A percentile compares a stretch with the other conserved stretches of the same genome.
These are phyloP conservation scores for Mycetomoellerius zeteki DNA, from an alignment of 1,140 invertebrate species.

Conservation along the genomic window DNA sequence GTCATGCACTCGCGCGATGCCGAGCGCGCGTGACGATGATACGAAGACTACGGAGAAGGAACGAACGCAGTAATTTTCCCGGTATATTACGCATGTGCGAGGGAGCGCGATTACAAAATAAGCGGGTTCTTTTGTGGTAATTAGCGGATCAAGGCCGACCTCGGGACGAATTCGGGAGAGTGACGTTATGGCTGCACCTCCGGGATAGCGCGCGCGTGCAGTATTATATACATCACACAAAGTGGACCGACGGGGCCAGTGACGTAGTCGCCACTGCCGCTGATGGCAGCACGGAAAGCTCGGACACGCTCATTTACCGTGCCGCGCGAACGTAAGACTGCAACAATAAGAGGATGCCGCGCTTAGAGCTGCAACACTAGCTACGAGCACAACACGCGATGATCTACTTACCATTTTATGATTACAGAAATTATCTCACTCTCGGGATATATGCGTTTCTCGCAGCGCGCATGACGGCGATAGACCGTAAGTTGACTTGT, in stretches of 20 bases:
- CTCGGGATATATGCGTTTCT: conserved; percentile 8
- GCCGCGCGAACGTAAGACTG: conserved; percentile 14
- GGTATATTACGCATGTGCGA: conserved; percentile 81
- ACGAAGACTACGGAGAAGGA: conserved; percentile 33
- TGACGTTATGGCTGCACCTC: conserved; percentile 70
- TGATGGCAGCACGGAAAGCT: conserved; percentile 15
- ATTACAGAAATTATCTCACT: conserved; percentile 56
- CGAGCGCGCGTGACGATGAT: conserved; percentile 74
- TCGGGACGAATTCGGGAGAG: conserved; percentile 80
- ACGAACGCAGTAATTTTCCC: conserved; percentile 81
- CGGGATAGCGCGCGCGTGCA: not conserved
- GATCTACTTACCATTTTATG: conserved; percentile 58
- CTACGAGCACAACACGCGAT: conserved; percentile 30
- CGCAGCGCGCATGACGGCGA: not conserved
- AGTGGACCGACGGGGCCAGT: conserved; percentile 24
- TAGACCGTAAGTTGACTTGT: not conserved
- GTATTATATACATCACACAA: conserved; percentile 24
- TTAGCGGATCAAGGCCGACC: conserved; percentile 83
- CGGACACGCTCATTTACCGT: conserved; percentile 38
- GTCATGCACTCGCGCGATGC: conserved; percentile 65
- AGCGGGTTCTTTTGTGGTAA: conserved; percentile 86
- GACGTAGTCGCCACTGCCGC: conserved; percentile 17
- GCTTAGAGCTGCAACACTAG: conserved; percentile 1
- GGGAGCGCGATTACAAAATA: conserved; percentile 85
- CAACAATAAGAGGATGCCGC: conserved; percentile 31